Evolutionary conservation across 2,888 invertebrate genomes (phyloP).

Genomic region (Polia nebulosa): DNA sequence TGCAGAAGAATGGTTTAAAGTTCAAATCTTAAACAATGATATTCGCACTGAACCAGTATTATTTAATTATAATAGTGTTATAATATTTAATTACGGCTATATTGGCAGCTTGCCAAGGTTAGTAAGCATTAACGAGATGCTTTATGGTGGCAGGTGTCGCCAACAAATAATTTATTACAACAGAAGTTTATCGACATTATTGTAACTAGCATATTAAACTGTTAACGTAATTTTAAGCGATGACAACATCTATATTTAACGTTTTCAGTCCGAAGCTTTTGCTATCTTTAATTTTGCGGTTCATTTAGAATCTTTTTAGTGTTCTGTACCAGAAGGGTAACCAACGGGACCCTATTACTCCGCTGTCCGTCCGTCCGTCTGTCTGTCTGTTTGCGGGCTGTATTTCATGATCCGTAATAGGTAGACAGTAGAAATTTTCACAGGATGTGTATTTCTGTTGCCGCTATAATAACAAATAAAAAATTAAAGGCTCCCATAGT

Average conservation of each 20-base stretch:
- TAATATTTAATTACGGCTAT: slow-evolving; percentile 12
- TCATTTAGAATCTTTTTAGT: too few relatives aligned
- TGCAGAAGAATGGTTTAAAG: background rate
- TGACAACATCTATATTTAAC: background rate
- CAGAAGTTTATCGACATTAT: slow-evolving; percentile 9
- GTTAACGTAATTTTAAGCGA: background rate
- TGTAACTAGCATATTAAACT: background rate
- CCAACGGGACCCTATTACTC: too few relatives aligned
- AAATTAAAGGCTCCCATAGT: too few relatives aligned
- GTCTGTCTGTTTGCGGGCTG: too few relatives aligned
- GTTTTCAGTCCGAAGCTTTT: background rate
- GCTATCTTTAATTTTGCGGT: background rate
- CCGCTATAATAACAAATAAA: too few relatives aligned
- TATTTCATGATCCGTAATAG: too few relatives aligned
- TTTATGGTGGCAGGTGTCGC: slow-evolving; percentile 38
- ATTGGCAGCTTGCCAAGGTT: slow-evolving; percentile 38
- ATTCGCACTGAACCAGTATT: background rate
- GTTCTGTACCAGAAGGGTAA: too few relatives aligned
- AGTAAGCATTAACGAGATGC: slow-evolving; percentile 14
- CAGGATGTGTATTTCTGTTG: too few relatives aligned
- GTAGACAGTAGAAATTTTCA: too few relatives aligned
- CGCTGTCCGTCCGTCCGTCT: too few relatives aligned
- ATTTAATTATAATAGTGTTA: background rate
- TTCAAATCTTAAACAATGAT: too few relatives aligned
- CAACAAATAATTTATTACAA: slow-evolving; percentile 8